Conservation (phyloP, 2,797 vertebrate genomes). For the Cyclopterus lumpus region DNA sequence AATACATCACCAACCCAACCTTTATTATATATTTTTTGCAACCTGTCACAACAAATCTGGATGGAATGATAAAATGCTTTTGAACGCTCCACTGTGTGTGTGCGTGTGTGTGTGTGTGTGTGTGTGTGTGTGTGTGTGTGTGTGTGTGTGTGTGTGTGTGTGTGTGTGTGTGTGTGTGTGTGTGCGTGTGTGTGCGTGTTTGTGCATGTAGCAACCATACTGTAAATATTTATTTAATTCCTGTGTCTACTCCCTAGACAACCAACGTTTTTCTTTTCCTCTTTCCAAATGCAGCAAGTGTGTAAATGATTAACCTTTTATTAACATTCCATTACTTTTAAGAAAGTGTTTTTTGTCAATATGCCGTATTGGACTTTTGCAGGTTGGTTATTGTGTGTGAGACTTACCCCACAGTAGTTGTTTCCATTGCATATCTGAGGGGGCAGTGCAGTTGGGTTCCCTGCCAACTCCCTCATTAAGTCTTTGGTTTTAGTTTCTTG, state of each 20-base stretch:
- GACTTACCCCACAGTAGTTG: slow-evolving; percentile 74
- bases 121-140: background rate
- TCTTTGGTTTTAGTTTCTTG: slow-evolving; percentile 8
- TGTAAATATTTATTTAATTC: slow-evolving; percentile 60
- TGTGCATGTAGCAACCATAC: background rate
- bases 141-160: background rate
- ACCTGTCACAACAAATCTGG: background rate
- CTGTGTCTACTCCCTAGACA: slow-evolving; percentile 31
- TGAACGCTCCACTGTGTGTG: background rate
- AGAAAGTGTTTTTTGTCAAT: background rate
- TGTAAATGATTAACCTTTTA: slow-evolving; percentile 24
- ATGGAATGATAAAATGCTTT: background rate
- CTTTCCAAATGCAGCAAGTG: background rate
- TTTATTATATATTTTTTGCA: background rate
- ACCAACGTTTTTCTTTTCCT: background rate
- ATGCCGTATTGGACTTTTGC: background rate
- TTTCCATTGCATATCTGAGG: slow-evolving; percentile 73
- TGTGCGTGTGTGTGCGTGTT: slow-evolving; percentile 5
- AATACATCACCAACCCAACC: too few species aligned
- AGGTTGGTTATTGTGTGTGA: background rate
- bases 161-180: background rate
- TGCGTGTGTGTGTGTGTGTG: background rate
- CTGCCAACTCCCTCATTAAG: slow-evolving; percentile 54
- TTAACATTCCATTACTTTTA: background rate
- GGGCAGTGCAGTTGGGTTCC: slow-evolving; percentile 43